Base-by-base conservation (phyloP, 2,888 invertebrate species). In the Drosophila kokeensis region DNA sequence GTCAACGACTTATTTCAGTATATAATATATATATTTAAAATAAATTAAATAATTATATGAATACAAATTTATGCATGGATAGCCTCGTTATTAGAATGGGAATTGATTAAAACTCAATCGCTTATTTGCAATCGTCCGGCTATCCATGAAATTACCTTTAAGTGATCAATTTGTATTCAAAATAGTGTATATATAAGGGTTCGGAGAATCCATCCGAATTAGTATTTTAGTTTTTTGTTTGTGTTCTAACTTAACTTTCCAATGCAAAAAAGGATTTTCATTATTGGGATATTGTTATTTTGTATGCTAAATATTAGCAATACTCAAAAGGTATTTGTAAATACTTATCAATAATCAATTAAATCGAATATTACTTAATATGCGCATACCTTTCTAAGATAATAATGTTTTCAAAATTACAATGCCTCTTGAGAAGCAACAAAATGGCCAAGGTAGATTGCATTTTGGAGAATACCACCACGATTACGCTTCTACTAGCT, bases 261-360 rank as follows among this genome's bases (percentile, higher is more conserved):
- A 50, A 50, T 50, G 50, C 5, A n/a, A 6, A 7, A 4, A 7
- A 50, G 7, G 29, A 7, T 50, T 11, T 50, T 18, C 13, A 6
- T 29, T 11, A 4, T 13, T 29, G 18, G 10, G 50, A 11, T 4
- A n/a, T 11, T 50, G 4, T n/a, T 29, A 4, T 10, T 6, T 29
- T n/a, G 50, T 11, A n/a, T 50, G 50, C 50, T 50, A 50, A 11
- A 50, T n/a, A n/a, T 50, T 29, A 50, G 50, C 50, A 18, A 50
- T 29, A 29, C 50, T n/a, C 7, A 50, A 50, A 50, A 50, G 50
- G 50, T 50, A 50, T 50, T 13, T 50, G 5, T 29, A 50, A 18
- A 50, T 27, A 5, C 18, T 10, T 27, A 1, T 45, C 15, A 8
- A 8, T 45, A 24, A 15, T 45, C 21, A 45, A 45, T 45, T 24